Evolutionary conservation across 2,113 vertebrate genomes (phyloP).

Genomic region (Mandrillus leucophaeus): DNA sequence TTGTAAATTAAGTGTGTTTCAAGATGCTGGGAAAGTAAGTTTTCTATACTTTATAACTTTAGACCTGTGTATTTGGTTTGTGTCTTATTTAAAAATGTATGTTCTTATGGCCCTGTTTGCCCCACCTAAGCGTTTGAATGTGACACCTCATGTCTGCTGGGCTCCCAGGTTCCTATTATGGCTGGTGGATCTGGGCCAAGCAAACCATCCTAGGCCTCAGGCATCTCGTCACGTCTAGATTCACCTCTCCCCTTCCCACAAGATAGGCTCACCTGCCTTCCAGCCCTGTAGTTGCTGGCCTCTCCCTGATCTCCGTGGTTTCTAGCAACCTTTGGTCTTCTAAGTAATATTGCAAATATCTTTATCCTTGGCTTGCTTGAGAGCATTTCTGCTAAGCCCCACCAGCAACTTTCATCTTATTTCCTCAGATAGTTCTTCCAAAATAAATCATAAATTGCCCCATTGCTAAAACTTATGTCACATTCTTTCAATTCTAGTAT

Average conservation of each 20-base stretch:
- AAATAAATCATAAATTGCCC: background rate
- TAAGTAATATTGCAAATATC: background rate
- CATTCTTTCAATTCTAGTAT: background rate
- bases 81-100: slow-evolving; percentile 1
- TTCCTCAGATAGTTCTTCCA: background rate
- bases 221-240: slow-evolving; percentile 63
- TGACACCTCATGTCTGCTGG: slow-evolving; percentile 66
- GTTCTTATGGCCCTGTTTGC: background rate
- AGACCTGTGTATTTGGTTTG: background rate
- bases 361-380: background rate
- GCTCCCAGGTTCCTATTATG: slow-evolving; percentile 45
- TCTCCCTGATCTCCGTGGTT: background rate
- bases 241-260: slow-evolving; percentile 49
- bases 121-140: slow-evolving; percentile 42
- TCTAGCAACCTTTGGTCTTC: background rate
- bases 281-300: background rate
- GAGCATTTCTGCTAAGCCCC: background rate
- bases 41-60: slow-evolving; percentile 36
- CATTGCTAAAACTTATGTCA: background rate
- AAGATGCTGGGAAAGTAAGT: background rate
- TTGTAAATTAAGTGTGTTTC: background rate
- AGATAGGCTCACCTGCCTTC: background rate
- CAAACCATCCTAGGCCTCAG: background rate
- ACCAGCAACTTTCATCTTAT: background rate
- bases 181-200: slow-evolving; percentile 47